Evolutionary conservation across 2,113 vertebrate species (phyloP).

Genomic region (Lepus americanus): DNA sequence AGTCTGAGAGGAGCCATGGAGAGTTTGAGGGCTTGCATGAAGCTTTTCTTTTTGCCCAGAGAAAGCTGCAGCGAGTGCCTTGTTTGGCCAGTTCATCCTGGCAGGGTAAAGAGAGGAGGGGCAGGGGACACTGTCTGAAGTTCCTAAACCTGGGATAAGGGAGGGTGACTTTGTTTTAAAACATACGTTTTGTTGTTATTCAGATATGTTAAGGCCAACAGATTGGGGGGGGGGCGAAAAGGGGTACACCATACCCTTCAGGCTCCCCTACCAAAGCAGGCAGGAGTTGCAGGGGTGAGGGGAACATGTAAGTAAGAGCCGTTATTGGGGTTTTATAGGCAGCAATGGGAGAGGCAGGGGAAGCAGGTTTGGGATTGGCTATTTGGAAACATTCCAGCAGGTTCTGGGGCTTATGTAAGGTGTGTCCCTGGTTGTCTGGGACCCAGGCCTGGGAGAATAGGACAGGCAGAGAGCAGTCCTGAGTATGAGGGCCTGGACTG

Average conservation of each 20-base stretch:
- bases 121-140: neutral
- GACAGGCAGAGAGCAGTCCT: neutral
- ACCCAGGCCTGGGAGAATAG: neutral
- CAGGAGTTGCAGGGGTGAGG: too few species aligned
- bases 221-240: neutral
- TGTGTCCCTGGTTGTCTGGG: neutral
- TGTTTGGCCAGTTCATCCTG: neutral
- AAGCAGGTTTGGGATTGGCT: neutral
- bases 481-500: neutral
- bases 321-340: neutral
- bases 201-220: neutral
- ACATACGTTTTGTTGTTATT: neutral
- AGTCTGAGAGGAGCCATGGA: neutral
- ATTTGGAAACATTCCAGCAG: neutral
- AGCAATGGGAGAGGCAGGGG: neutral
- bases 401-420: neutral
- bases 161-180: neutral
- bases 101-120: neutral
- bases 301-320: neutral
- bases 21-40: neutral
- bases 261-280: neutral
- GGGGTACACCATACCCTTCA: neutral
- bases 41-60: neutral
- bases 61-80: neutral
- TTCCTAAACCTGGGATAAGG: neutral